Evolutionary conservation across 2,113 vertebrate species (phyloP), one percentile per base, ranked within the genome.

Genomic region (Pao palembangensis): DNA sequence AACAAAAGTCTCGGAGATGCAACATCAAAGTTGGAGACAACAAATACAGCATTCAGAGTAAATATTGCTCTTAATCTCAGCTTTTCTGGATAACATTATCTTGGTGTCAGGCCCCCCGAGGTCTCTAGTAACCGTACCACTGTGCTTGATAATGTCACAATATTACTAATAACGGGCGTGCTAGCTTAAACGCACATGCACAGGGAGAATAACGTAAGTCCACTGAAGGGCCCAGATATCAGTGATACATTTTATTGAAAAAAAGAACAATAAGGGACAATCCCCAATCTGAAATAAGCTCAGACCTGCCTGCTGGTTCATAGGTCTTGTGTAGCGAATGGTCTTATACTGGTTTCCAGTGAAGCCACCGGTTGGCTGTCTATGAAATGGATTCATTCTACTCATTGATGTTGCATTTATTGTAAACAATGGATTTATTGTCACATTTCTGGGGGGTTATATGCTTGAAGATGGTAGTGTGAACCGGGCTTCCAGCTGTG

Each of bases 401-500:
- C 58, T 59, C 67, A 73, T 60, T 77, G 13, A 63, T 50, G 55
- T 64, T 82, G 62, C 82, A 85, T 83, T 88, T 80, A 83, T 72
- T 86, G 68, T 80, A 65, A 76, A 75, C 43, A 31, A 59, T 82
- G 46, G 77, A 72, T 84, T 81, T 80, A 69, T 79, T 71, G 19
- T 48, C 52, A 8, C 18, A 17, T n/a, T 51, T 42, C 56, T 74
- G 4, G 18, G 8, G 19, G n/a, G 71, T 31, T 53, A 56, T 60
- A 43, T 51, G 63, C 68, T 62, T 54, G 54, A 57, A 21, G 47
- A 67, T 66, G 71, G 55, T 68, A 74, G 59, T 83, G 72, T 81
- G 64, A 78, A 84, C 79, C 28, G 76, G 78, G 81, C 87, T 87
- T 87, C 85, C 84, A 77, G 77, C 69, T 78, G 61, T 67, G 3